A percentile compares a stretch with the other conserved stretches of the same genome.
phyloP scores from a whole-genome alignment of 2,888 invertebrate genomes.

The Microchrysa polita region DNA sequence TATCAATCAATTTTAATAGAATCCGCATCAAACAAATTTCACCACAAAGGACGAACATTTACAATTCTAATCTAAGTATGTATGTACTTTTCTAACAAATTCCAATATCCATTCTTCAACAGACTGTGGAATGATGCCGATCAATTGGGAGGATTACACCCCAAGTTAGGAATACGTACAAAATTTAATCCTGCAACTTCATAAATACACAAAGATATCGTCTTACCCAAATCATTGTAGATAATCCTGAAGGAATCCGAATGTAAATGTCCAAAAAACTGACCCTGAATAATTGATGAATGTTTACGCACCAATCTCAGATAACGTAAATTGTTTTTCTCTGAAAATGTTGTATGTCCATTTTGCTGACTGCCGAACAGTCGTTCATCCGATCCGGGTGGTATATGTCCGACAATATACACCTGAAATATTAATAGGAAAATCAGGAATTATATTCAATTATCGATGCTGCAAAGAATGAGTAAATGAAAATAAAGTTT shows the following conservation, averaged over 20 bases:
- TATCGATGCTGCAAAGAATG: slow-evolving; percentile 34
- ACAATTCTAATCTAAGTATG: no score
- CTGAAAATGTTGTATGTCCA: slow-evolving; percentile 71
- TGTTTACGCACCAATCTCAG: slow-evolving; percentile 78
- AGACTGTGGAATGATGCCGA: no score
- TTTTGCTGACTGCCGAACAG: slow-evolving; percentile 73
- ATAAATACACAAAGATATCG: slow-evolving; percentile 48
- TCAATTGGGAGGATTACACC: no score
- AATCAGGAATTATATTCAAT: slow-evolving; percentile 49
- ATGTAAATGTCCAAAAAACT: slow-evolving; percentile 93
- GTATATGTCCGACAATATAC: slow-evolving; percentile 89
- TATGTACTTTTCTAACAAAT: no score
- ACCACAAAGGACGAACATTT: no score
- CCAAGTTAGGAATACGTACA: no score
- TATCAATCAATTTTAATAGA: no score
- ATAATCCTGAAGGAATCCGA: slow-evolving; percentile 90
- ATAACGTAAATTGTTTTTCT: slow-evolving; percentile 81
- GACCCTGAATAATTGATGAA: slow-evolving; percentile 84
- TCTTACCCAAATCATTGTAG: slow-evolving; percentile 79
- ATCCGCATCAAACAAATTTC: no score
- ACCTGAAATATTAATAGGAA: slow-evolving; percentile 70
- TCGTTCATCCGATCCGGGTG: slow-evolving; percentile 87
- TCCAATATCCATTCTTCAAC: no score
- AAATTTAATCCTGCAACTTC: slow-evolving; percentile 34
- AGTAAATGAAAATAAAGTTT: background rate